Percentiles rank a stretch among this genome's conserved stretches.
phyloP scores from a whole-genome alignment of 2,113 vertebrate genomes.

The Hipposideros armiger region DNA sequence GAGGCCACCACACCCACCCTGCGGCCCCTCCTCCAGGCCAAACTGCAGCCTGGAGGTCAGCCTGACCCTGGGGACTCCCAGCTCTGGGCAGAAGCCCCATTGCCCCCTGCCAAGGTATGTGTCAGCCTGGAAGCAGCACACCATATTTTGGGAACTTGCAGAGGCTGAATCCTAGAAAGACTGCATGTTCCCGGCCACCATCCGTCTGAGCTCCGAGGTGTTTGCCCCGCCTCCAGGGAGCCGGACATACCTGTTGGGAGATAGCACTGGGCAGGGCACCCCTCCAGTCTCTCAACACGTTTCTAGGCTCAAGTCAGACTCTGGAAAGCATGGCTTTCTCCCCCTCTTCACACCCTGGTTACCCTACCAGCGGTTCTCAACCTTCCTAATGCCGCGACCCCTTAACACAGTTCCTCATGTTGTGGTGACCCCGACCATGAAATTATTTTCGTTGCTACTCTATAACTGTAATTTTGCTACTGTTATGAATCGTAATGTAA shows the following conservation, averaged over 20 bases:
- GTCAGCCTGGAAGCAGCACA: slow-evolving; percentile 58
- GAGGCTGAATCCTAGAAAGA: slow-evolving; percentile 78
- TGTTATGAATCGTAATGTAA: too few species aligned
- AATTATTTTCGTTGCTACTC: too few species aligned
- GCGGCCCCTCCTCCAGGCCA: not conserved
- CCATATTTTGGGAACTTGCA: slow-evolving; percentile 36
- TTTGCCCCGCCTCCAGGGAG: not conserved
- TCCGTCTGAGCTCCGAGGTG: not conserved
- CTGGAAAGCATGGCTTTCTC: not conserved
- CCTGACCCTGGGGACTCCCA: slow-evolving; percentile 61
- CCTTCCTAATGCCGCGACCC: too few species aligned
- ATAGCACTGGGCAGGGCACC: not conserved
- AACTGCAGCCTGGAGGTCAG: slow-evolving; percentile 65
- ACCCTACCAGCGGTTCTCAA: not conserved
- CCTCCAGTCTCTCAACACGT: not conserved
- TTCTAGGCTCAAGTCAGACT: slow-evolving; percentile 63
- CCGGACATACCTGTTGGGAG: slow-evolving; percentile 32
- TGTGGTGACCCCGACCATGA: too few species aligned
- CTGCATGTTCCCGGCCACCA: not conserved
- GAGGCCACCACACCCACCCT: not conserved
- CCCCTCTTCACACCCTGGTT: not conserved
- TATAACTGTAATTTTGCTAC: too few species aligned
- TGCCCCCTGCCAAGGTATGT: slow-evolving; percentile 64
- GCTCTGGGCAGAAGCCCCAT: slow-evolving; percentile 59
- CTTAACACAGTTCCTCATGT: too few species aligned